A percentile compares a stretch with the other conserved stretches of the same genome.
phyloP scores from a whole-genome alignment of 2,797 vertebrate genomes.

The Danio kyathit region DNA sequence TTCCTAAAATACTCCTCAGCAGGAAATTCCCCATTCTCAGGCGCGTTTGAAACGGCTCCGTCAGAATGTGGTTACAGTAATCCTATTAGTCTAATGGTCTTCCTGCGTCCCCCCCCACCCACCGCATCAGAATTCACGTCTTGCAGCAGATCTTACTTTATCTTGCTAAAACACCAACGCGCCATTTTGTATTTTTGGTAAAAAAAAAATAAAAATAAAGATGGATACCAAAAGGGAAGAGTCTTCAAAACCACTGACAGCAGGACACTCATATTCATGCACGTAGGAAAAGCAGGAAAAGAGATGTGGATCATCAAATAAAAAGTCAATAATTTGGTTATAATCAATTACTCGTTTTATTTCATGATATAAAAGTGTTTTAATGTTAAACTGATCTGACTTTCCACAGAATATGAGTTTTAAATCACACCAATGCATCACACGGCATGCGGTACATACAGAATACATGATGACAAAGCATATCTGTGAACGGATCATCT shows the following conservation, averaged over 20 bases:
- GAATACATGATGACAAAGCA: constrained; percentile 89
- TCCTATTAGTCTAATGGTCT: constrained; percentile 81
- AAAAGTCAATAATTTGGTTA: not conserved
- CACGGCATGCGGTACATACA: constrained; percentile 78
- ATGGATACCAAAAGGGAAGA: not conserved
- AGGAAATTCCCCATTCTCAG: constrained; percentile 84
- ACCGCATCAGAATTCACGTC: constrained; percentile 35
- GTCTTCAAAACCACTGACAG: not conserved
- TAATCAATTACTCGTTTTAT: not conserved
- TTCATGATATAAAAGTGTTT: not conserved
- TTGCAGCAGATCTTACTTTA: constrained; percentile 41
- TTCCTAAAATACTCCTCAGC: constrained; percentile 80
- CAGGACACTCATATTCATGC: not conserved
- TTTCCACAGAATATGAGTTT: not conserved
- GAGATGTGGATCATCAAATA: not conserved
- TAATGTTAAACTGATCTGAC: constrained; percentile 5
- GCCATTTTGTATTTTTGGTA: constrained; percentile 33
- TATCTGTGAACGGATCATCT: constrained; percentile 71
- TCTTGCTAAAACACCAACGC: constrained; percentile 26
- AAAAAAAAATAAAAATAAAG: not conserved
- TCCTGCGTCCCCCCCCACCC: constrained; percentile 69
- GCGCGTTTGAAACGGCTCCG: constrained; percentile 73
- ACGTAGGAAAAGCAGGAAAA: not conserved
- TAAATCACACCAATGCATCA: constrained; percentile 36
- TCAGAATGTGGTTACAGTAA: constrained; percentile 75